Evolutionary conservation across 2,888 invertebrate genomes (phyloP), one percentile per base, ranked within the genome.

Genomic region (Willowsia nigromaculata): DNA sequence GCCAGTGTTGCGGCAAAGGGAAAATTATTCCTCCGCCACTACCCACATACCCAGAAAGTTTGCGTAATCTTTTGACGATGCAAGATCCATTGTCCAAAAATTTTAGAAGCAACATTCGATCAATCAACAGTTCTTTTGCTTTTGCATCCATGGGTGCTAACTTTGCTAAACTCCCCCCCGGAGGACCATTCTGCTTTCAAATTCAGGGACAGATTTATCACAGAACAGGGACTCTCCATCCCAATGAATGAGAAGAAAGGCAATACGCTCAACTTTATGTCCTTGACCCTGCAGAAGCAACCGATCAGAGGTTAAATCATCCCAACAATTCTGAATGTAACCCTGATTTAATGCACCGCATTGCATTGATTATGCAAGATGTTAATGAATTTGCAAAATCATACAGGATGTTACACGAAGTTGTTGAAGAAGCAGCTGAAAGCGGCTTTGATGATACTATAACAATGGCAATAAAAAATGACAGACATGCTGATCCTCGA

Each of bases 131-230:
- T 68, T 71, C 88, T 15, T 68, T 92, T 56, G 88, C 91, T 2
- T 91, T 92, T 62, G 91, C 91, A 50, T 92, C 92, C 2, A 82
- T 92, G 40, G 91, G 90, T 11, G 89, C 90, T 15, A n/a, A 88
- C 18, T 37, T 91, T 43, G 43, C 27, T n/a, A n/a, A n/a, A 18
- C 5, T 15, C 5, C 78, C 74, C 22, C 65, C 50, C 50, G 88
- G 68, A 9, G 91, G 91, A 1, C 91, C 91, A 13, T 91, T 90
- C 62, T 90, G 90, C 53, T 92, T 90, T 50, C 27, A 84, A 37
- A 89, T 92, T 62, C 90, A 92, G 43, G 91, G 92, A 0, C 91
- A 92, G 56, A 85, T 92, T 0, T 92, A 91, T 59, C 92, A 92
- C 47, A 53, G 65, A 40, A 82, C 59, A 27, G 88, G 80, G 40